phyloP scores from a whole-genome alignment of 2,888 invertebrate species.

The Cosmia trapezina region DNA sequence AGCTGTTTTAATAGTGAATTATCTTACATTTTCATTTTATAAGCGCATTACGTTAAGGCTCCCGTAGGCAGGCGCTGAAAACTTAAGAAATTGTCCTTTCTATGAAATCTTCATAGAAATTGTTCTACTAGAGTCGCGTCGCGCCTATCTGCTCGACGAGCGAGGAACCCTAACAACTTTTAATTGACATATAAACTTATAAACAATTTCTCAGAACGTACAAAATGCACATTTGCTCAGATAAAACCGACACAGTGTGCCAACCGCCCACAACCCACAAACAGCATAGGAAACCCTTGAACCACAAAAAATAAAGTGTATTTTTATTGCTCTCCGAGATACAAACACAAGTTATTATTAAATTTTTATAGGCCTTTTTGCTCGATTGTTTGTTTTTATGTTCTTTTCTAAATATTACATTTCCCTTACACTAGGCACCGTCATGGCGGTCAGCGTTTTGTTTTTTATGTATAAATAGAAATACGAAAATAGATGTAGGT shows the following conservation, averaged over 20 bases:
- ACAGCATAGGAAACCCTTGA: slow-evolving; percentile 45
- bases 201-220: slow-evolving; percentile 26
- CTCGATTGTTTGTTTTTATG: slow-evolving; percentile 66
- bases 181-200: slow-evolving; percentile 47
- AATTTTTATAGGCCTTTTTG: slow-evolving; percentile 64
- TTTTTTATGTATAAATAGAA: slow-evolving; percentile 19
- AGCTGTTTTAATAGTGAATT: slow-evolving; percentile 39
- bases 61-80: too few relatives aligned
- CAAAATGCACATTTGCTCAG: slow-evolving; percentile 43
- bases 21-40: slow-evolving; percentile 48
- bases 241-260: slow-evolving; percentile 26
- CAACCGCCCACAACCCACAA: slow-evolving; percentile 18
- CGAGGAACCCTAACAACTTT: slow-evolving; percentile 14
- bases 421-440: slow-evolving; percentile 29
- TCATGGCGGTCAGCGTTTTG: slow-evolving; percentile 35
- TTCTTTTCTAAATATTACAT: slow-evolving; percentile 60
- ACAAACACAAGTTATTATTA: slow-evolving; percentile 64
- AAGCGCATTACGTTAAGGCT: slow-evolving; percentile 13
- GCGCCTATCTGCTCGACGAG: neutral
- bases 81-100: too few relatives aligned
- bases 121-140: too few relatives aligned
- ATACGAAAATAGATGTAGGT: neutral
- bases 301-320: slow-evolving; percentile 62
- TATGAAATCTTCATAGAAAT: too few relatives aligned
- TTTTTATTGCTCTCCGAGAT: slow-evolving; percentile 61